Conservation (phyloP, 2,888 invertebrate species). For the Philonicus albiceps region DNA sequence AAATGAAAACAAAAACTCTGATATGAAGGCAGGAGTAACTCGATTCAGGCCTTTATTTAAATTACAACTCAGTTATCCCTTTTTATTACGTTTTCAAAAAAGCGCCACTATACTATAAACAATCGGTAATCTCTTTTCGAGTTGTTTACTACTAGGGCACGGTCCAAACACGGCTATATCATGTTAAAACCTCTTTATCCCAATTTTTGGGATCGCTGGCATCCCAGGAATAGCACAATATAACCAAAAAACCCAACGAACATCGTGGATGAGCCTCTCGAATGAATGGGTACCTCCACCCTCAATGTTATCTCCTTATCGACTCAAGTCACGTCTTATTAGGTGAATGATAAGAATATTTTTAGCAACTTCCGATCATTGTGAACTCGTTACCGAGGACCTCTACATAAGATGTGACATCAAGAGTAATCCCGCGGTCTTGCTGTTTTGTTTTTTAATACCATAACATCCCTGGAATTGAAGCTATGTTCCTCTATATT, state of each 20-base stretch:
- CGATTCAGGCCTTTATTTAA: neutral
- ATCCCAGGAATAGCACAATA: neutral
- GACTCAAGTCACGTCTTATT: conserved; percentile 31
- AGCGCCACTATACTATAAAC: neutral
- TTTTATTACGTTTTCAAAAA: neutral
- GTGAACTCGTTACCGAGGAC: conserved; percentile 20
- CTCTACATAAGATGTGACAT: neutral
- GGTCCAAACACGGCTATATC: neutral
- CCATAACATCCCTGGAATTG: neutral
- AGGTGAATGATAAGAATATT: conserved; percentile 37
- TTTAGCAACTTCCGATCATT: conserved; percentile 33
- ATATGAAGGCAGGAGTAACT: neutral
- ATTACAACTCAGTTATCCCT: neutral
- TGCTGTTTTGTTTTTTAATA: neutral
- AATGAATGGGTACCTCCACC: neutral
- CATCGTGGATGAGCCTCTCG: neutral
- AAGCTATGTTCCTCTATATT: neutral
- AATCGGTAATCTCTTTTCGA: neutral
- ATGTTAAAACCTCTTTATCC: neutral
- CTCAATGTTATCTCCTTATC: conserved; percentile 1
- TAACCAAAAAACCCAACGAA: neutral
- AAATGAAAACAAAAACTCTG: neutral
- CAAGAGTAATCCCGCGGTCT: neutral
- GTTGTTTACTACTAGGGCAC: neutral
- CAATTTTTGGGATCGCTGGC: neutral